phyloP scores from a whole-genome alignment of 2,888 invertebrate genomes.

The Stomorhina lunata region DNA sequence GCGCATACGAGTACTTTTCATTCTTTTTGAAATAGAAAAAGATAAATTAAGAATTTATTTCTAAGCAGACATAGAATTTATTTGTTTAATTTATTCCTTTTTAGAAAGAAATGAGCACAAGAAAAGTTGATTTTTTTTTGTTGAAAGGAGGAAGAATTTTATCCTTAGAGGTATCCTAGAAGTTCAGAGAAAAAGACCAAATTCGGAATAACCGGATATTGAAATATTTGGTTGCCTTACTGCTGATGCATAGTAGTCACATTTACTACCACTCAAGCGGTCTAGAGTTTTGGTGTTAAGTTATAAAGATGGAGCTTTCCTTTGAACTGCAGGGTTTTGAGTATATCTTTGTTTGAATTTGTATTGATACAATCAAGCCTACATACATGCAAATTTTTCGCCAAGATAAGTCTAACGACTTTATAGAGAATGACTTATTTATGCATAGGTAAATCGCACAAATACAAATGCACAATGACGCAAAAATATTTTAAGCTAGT shows the following conservation, averaged over 20 bases:
- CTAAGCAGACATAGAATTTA: slow-evolving; percentile 28
- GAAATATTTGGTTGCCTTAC: too few relatives aligned
- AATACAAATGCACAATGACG: too few relatives aligned
- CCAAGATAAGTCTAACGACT: slow-evolving; percentile 56
- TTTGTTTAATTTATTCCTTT: not conserved
- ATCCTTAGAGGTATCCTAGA: too few relatives aligned
- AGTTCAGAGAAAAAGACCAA: too few relatives aligned
- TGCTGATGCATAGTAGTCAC: too few relatives aligned
- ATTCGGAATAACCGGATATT: too few relatives aligned
- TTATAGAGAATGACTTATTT: slow-evolving; percentile 50
- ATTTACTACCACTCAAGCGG: too few relatives aligned
- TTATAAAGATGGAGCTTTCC: too few relatives aligned
- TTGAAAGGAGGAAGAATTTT: not conserved
- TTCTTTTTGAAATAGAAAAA: slow-evolving; percentile 14
- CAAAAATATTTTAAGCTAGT: not conserved
- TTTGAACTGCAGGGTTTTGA: too few relatives aligned
- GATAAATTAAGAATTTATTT: slow-evolving; percentile 53
- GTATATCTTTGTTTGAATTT: not conserved
- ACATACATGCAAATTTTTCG: slow-evolving; percentile 8
- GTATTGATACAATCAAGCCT: slow-evolving; percentile 23
- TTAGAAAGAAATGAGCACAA: slow-evolving; percentile 12
- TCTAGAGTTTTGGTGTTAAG: too few relatives aligned
- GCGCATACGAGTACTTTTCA: too few relatives aligned
- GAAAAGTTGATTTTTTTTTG: slow-evolving; percentile 3
- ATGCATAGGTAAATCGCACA: slow-evolving; percentile 25